Base-by-base conservation (phyloP, 2,113 vertebrate genomes). In the Miniopterus natalensis region DNA sequence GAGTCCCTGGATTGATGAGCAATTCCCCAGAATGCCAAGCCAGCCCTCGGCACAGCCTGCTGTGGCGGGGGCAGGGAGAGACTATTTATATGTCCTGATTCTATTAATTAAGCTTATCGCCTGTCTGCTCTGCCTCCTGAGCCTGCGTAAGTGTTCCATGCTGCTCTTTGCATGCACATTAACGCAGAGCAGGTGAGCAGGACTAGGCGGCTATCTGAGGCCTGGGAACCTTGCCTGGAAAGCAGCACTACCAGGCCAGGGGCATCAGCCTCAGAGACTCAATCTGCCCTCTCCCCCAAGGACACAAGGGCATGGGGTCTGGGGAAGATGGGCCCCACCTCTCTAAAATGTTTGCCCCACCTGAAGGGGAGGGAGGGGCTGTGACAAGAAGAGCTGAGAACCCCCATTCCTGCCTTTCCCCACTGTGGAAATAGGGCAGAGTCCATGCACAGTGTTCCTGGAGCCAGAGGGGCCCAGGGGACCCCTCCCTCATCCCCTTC, bases 21-120 rank as follows among this genome's bases (percentile, higher is more conserved):
- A 40, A 27, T 27, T 75, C 71, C 79, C 85, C 86, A 49, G 92
- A 95, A 93, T 53, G 81, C 83, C 94, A 70, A 73, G 71, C 84
- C 77, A 51, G 79, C 63, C 12, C 70, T 29, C 14, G 65, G 75
- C 70, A 79, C 49, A 31, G 77, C 45, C 36, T 18, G 57, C 45
- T 49, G 25, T 9, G 0, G 31, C 42, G 63, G 80, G 63, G 55
- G 53, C 53, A 20, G 84, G 49, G 42, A 86, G 55, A 73, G 74
- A 29, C 65, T 42, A 18, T 66, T 75, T 51, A 5, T 42, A 47
- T 14, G 36, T 57, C 75, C 63, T 63, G 90, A 63, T 73, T 84
- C 70, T 93, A 45, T 92, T 78, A 68, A 74, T 84, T 53, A 79
- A 68, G 78, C 80, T 87, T 42, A 40, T 42, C 12, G 21, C 74